phyloP scores from a whole-genome alignment of 2,888 invertebrate genomes.

The Volucella inanis region DNA sequence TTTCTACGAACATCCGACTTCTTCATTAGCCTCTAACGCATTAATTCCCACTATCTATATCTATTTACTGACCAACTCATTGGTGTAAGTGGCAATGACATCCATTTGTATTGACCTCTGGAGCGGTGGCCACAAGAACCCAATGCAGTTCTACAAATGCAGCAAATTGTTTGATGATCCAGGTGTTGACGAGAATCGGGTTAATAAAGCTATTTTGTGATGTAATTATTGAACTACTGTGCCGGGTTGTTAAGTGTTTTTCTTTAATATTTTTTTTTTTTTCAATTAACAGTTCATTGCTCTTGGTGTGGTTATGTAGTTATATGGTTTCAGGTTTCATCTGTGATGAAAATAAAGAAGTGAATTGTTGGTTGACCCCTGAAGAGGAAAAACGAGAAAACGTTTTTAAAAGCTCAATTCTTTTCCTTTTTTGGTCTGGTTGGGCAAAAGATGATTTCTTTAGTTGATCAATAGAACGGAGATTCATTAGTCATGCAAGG shows the following conservation, averaged over 20 bases:
- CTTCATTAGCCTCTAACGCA: slow-evolving; percentile 78
- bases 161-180: slow-evolving; percentile 81
- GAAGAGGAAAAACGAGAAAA: too few relatives aligned
- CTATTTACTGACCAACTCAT: slow-evolving; percentile 84
- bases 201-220: slow-evolving; percentile 58
- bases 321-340: too few relatives aligned
- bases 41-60: slow-evolving; percentile 83
- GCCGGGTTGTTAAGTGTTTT: neutral
- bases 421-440: too few relatives aligned
- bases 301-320: slow-evolving; percentile 48
- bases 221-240: slow-evolving; percentile 1
- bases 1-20: slow-evolving; percentile 74
- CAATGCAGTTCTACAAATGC: slow-evolving; percentile 79
- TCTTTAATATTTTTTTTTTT: neutral
- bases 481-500: too few relatives aligned
- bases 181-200: slow-evolving; percentile 76
- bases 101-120: slow-evolving; percentile 83
- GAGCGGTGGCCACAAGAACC: slow-evolving; percentile 79
- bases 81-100: slow-evolving; percentile 85
- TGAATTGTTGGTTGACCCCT: neutral
- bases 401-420: too few relatives aligned
- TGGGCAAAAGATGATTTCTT: too few relatives aligned
- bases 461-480: too few relatives aligned
- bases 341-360: neutral
- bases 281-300: slow-evolving; percentile 53